Conservation (phyloP, 1,140 invertebrate genomes). For the Leptopilina boulardi region DNA sequence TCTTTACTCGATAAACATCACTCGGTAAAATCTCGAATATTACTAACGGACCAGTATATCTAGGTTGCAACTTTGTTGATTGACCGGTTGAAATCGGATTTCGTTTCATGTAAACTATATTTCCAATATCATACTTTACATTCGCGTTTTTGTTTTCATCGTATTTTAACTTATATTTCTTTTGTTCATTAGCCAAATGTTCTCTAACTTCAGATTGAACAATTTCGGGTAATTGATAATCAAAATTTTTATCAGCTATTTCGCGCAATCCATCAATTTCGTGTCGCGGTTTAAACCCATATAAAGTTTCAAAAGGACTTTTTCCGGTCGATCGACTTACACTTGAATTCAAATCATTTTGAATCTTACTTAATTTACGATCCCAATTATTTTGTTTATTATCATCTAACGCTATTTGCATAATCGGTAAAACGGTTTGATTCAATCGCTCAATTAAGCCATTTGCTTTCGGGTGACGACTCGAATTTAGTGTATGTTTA, state of each 20-base stretch:
- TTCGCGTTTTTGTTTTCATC: constrained; percentile 21
- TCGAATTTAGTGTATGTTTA: constrained; percentile 54
- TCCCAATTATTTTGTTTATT: constrained; percentile 39
- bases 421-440: constrained; percentile 38
- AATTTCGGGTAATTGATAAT: constrained; percentile 4
- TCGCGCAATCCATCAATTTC: constrained; percentile 16
- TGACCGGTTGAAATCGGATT: constrained; percentile 36
- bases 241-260: background rate
- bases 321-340: constrained; percentile 38
- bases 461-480: constrained; percentile 57
- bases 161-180: constrained; percentile 40
- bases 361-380: constrained; percentile 19
- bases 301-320: constrained; percentile 39
- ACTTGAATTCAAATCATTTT: constrained; percentile 42
- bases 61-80: constrained; percentile 41
- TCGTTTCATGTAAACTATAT: constrained; percentile 43
- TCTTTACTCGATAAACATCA: constrained; percentile 39
- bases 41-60: constrained; percentile 35
- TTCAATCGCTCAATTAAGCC: too few relatives aligned
- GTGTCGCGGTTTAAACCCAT: constrained; percentile 43
- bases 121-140: constrained; percentile 41
- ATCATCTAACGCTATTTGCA: background rate
- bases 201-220: constrained; percentile 18
- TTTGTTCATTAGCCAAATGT: constrained; percentile 39
- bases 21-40: constrained; percentile 32